Conservation (phyloP, 2,113 vertebrate species). For the Balaenoptera acutorostrata region DNA sequence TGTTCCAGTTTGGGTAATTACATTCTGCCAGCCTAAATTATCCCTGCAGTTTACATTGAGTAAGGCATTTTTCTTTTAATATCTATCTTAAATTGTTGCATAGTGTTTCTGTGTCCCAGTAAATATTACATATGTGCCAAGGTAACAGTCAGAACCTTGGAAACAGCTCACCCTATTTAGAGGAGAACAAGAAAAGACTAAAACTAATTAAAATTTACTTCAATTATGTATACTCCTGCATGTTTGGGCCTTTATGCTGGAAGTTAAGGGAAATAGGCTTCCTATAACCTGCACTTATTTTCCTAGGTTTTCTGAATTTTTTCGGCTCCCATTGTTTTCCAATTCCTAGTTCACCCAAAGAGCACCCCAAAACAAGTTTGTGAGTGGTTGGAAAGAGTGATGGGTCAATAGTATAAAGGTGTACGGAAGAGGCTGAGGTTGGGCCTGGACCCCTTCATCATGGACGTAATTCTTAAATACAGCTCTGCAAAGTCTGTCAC, state of each 20-base stretch:
- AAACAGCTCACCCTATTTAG: constrained; percentile 56
- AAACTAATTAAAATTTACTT: constrained; percentile 72
- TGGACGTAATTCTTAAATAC: not conserved
- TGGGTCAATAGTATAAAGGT: not conserved
- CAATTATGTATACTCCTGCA: constrained; percentile 43
- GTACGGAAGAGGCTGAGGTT: not conserved
- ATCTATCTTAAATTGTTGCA: constrained; percentile 67
- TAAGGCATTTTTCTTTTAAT: constrained; percentile 68
- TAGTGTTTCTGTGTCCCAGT: constrained; percentile 48
- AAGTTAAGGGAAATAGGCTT: constrained; percentile 21
- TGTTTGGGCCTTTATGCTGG: constrained; percentile 23
- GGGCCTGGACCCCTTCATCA: not conserved
- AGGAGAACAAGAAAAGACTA: constrained; percentile 57
- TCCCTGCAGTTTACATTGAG: constrained; percentile 52
- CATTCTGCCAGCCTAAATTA: constrained; percentile 60
- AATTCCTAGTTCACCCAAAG: not conserved
- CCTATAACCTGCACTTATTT: not conserved
- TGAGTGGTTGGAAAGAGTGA: not conserved
- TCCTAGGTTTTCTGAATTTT: not conserved
- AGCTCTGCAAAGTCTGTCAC: not conserved
- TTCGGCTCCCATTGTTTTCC: not conserved
- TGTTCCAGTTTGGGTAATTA: constrained; percentile 68
- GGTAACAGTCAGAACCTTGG: constrained; percentile 61
- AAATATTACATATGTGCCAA: constrained; percentile 50
- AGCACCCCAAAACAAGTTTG: not conserved